Base-by-base conservation (phyloP, 2,797 vertebrate species). In the Enteromius treurensis region DNA sequence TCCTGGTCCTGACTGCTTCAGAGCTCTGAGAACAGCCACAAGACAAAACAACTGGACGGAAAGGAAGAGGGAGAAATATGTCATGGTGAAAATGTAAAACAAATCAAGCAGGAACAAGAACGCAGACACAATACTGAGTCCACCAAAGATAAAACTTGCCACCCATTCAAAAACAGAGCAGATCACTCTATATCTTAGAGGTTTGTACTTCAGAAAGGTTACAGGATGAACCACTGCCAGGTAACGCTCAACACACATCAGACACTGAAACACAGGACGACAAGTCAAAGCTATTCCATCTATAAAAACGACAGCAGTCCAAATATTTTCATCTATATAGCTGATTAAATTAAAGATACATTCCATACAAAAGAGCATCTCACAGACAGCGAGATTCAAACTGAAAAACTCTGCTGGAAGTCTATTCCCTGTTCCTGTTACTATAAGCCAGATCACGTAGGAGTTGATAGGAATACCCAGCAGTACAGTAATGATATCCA, bases 151-250 rank as follows among this genome's bases (percentile, higher is more conserved):
- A 32, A 64, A 64, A 64, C 23, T 7, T 7, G 14, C 2, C 60
- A 64, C 1, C 60, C 60, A 64, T 14, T 1, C 60, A 64, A 17
- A 32, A 64, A 64, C 14, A 32, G 26, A 64, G 5, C 26, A 64
- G 26, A 64, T 32, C 5, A 64, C 26, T 64, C 60, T 64, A 32
- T 64, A 64, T 64, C 60, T 64, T 5, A 64, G 60, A 64, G 60
- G 60, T 32, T 64, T 64, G 45, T 1, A 81, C 32, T 79, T 87
- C 26, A 84, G 71, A 37, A 87, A 87, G 51, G 23, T 34, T 42
- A 85, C 65, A 53, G 86, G 86, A 69, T 79, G 82, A 13, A 86
- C 34, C 45, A 88, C 79, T 17, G 85, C 85, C 45, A 85, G 26
- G 55, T 85, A 88, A 34, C 75, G 71, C 67, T 86, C 78, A 49